Base-by-base conservation (phyloP, 2,113 vertebrate genomes). In the Donacobius atricapilla region DNA sequence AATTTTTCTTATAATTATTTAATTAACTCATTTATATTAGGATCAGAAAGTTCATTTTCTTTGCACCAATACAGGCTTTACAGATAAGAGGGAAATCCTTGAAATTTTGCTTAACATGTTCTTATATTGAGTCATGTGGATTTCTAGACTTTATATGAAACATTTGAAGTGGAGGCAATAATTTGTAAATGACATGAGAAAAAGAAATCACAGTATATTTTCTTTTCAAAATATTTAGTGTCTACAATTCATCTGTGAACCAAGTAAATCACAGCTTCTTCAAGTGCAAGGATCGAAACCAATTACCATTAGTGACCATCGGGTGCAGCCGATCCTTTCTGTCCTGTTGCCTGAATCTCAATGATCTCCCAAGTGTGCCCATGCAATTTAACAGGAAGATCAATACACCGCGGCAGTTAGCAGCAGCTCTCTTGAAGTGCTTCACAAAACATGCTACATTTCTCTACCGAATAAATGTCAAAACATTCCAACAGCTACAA, bases 281-380 rank as follows among this genome's bases (percentile, higher is more conserved):
- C 98, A 98, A 97, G 97, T 98, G 98, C 97, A 96, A 96, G 97
- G 98, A 99, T 99, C 99, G 99, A 99, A 99, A 99, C 98, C 99
- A 99, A 99, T 99, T 99, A 99, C 98, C 98, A 99, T 99, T 99
- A 99, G 98, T 97, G 98, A 98, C 98, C 97, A 98, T 98, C 95
- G 97, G 97, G 98, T 97, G 97, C 98, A 97, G 97, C 97, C 98
- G 90, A 98, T 98, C 98, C 98, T 97, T 97, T 98, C 98, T 98
- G 97, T 98, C 98, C 98, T 96, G 95, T 97, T 98, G 98, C 97
- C 98, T 98, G 98, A 98, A 99, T 99, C 98, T 98, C 98, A 97
- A 97, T 97, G 98, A 98, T 98, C 98, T 98, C 98, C 98, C 98
- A 98, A 98, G 98, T 98, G 98, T 98, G 98, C 98, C 98, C 97